Base-by-base conservation (phyloP, 2,888 invertebrate species). In the Sialis fuliginosa region DNA sequence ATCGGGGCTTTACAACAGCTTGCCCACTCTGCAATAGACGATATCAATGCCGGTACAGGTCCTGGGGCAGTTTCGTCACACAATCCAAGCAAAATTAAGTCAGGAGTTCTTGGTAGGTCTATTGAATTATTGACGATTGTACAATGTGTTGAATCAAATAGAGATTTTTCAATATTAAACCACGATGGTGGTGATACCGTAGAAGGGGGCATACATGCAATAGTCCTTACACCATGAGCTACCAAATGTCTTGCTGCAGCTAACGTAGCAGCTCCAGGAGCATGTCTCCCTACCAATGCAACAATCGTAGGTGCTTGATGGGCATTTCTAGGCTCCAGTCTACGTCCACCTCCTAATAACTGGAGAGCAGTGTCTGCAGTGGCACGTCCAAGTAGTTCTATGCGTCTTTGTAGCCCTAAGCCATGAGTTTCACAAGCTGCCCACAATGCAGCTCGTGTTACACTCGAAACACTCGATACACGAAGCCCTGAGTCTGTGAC, bases 221-320 rank as follows among this genome's bases (percentile, higher is more conserved):
- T 65, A 1, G 81, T 81, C 52, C 74, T 74, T 0, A 86, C 80
- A 45, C 88, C 87, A 63, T 90, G 90, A 57, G 84, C 79, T 46
- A 83, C 78, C 53, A 91, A 71, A 62, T 90, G 83, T 9, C 90
- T 75, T 33, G 81, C 85, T 45, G 82, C 79, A 56, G 78, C 79
- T 12, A 86, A 72, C 30, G 80, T 89, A 45, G 80, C 73, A 44
- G 79, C 79, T 50, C 77, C 75, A 49, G 64, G 63, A 47, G 65
- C 69, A 63, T 84, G 80, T 33, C 81, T 72, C 44, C 78, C 79
- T 54, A 77, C 79, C 56, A 90, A 69, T 50, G 84, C 77, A 47
- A 81, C 82, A 44, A 87, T 85, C 42, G 75, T 75, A 47, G 91
- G 91, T 72, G 79, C 75, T 67, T 92, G 92, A 67, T 92, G 92